Conservation (phyloP, 2,797 vertebrate genomes). For the Ciconia nigra region DNA sequence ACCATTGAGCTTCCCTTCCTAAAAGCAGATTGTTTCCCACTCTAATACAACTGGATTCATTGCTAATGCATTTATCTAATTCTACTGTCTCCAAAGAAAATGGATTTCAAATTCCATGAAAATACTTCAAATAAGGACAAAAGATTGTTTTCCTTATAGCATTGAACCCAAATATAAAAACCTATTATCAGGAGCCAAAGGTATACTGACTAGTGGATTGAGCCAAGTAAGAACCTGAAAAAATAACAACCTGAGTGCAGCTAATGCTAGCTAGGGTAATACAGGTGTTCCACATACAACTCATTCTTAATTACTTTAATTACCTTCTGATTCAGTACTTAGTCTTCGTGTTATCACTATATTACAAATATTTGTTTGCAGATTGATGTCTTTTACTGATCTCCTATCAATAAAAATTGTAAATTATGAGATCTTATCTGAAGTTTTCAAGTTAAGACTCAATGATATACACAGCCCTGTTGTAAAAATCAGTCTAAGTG, state of each 20-base stretch:
- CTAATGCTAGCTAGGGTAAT: neutral
- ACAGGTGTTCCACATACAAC: neutral
- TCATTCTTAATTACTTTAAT: neutral
- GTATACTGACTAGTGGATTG: neutral
- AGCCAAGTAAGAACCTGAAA: neutral
- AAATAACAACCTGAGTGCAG: neutral
- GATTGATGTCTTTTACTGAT: neutral
- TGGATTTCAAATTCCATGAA: neutral
- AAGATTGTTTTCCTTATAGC: neutral
- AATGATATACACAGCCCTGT: neutral
- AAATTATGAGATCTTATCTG: neutral
- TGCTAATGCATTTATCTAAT: neutral
- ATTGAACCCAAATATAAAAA: neutral
- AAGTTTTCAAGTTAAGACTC: neutral
- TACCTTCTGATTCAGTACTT: neutral
- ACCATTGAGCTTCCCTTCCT: neutral
- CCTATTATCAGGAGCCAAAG: neutral
- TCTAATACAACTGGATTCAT: neutral
- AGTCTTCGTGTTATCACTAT: neutral
- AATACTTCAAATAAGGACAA: neutral
- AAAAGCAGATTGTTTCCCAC: neutral
- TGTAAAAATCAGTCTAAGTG: neutral
- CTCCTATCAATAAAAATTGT: neutral
- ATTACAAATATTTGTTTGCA: neutral
- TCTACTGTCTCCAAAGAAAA: neutral